Evolutionary conservation across 2,797 vertebrate genomes (phyloP).

Genomic region (Gambelia wislizenii): DNA sequence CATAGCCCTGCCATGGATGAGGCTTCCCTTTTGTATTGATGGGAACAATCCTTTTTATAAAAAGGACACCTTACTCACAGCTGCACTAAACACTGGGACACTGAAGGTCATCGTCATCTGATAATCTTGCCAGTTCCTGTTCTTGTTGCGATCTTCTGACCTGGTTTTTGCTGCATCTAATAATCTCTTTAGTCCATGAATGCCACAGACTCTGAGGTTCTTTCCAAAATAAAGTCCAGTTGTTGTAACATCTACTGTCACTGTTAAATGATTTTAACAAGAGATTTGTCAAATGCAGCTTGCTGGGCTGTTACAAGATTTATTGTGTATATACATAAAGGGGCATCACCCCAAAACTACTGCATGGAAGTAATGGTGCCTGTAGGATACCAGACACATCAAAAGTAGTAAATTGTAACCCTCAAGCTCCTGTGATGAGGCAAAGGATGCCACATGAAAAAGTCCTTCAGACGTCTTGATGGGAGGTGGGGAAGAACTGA

Average conservation of each 20-base stretch:
- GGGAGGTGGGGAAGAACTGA: accelerated
- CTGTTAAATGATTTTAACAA: neutral
- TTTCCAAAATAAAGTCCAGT: neutral
- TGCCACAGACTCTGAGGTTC: neutral
- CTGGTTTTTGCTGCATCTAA: too few relatives aligned
- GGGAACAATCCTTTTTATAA: too few relatives aligned
- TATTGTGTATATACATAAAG: neutral
- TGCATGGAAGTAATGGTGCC: neutral
- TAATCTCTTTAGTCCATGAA: too few relatives aligned
- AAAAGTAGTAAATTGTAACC: neutral
- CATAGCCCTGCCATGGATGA: too few relatives aligned
- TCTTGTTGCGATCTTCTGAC: too few relatives aligned
- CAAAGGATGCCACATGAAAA: neutral
- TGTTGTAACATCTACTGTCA: neutral
- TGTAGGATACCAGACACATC: neutral
- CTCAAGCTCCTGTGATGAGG: neutral
- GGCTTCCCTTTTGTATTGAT: too few relatives aligned
- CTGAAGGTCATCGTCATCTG: too few relatives aligned
- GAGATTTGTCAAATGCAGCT: neutral
- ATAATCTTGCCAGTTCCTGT: too few relatives aligned
- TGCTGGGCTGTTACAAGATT: neutral
- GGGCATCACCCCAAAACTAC: neutral
- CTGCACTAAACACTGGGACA: too few relatives aligned
- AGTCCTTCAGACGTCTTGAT: neutral
- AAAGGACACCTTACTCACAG: too few relatives aligned